Percentiles rank a stretch among this genome's conserved stretches.
These are phyloP conservation scores for Umimayanthus chanpuru DNA, from an alignment of 92 coral and sea anemone species.

Conservation along the genomic window DNA sequence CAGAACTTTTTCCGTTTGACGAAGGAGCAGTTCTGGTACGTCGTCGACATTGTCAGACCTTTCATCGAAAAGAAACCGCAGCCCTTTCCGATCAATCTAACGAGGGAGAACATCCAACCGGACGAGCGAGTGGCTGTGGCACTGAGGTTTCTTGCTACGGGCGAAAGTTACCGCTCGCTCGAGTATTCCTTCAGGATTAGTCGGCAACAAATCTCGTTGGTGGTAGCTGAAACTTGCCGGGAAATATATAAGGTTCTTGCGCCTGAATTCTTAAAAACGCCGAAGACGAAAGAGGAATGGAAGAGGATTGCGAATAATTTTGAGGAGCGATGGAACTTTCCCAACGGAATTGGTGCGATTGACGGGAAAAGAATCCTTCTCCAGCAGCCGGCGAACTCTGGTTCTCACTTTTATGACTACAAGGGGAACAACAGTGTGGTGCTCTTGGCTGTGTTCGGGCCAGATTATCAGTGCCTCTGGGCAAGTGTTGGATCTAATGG, in stretches of 20 bases:
- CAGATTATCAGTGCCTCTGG: slow-evolving; percentile 53
- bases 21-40: slow-evolving; percentile 37
- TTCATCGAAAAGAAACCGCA: slow-evolving; percentile 24
- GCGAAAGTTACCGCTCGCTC: slow-evolving; percentile 45
- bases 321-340: slow-evolving; percentile 56
- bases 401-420: slow-evolving; percentile 59
- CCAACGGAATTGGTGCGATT: slow-evolving; percentile 69
- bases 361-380: slow-evolving; percentile 62
- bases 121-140: slow-evolving; percentile 39
- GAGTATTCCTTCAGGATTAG: slow-evolving; percentile 43
- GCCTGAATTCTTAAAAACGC: slow-evolving; percentile 43
- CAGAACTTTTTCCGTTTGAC: slow-evolving; percentile 39
- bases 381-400: slow-evolving; percentile 67
- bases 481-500: slow-evolving; percentile 59
- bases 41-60: slow-evolving; percentile 33
- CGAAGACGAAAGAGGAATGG: slow-evolving; percentile 55
- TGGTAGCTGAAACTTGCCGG: slow-evolving; percentile 32
- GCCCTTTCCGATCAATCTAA: slow-evolving; percentile 19
- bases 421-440: slow-evolving; percentile 35
- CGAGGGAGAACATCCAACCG: neutral
- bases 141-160: slow-evolving; percentile 37
- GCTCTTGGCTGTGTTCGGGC: slow-evolving; percentile 43
- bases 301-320: slow-evolving; percentile 45
- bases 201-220: slow-evolving; percentile 23
- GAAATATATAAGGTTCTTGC: slow-evolving; percentile 18